phyloP scores from a whole-genome alignment of 2,888 invertebrate species.

The Monochamus alternatus region DNA sequence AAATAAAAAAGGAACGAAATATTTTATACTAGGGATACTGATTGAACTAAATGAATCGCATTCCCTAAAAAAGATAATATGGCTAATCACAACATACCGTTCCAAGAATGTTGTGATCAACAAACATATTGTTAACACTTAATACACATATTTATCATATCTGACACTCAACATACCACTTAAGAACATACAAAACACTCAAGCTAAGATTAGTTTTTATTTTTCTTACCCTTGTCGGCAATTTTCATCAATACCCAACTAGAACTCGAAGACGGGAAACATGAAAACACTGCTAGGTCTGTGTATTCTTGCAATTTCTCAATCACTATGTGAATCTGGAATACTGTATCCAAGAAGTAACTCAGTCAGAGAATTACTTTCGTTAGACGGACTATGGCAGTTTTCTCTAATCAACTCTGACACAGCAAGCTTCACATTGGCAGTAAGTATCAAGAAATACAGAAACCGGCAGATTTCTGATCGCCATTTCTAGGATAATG shows the following conservation, averaged over 20 bases:
- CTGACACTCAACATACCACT: no score
- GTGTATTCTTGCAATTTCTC: background rate
- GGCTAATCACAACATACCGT: no score
- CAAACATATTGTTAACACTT: no score
- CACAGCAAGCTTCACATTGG: background rate
- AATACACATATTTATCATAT: no score
- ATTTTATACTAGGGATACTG: no score
- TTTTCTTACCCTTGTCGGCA: no score
- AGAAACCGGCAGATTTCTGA: background rate
- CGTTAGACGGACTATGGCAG: conserved; percentile 90
- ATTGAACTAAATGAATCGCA: no score
- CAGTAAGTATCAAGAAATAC: background rate
- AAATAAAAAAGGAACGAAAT: no score
- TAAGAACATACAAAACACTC: background rate
- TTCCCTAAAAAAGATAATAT: no score
- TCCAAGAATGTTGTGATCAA: no score
- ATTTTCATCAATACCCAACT: no score
- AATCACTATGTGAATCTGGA: conserved; percentile 34
- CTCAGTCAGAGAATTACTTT: conserved; percentile 82
- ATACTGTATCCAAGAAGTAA: conserved; percentile 52
- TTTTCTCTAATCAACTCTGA: conserved; percentile 17
- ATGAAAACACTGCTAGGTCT: background rate
- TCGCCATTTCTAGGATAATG: conserved; percentile 23
- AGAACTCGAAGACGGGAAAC: conserved; percentile 28
- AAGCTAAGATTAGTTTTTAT: background rate